phyloP scores from a whole-genome alignment of 2,113 vertebrate species.

The Micronycteris hirsuta region DNA sequence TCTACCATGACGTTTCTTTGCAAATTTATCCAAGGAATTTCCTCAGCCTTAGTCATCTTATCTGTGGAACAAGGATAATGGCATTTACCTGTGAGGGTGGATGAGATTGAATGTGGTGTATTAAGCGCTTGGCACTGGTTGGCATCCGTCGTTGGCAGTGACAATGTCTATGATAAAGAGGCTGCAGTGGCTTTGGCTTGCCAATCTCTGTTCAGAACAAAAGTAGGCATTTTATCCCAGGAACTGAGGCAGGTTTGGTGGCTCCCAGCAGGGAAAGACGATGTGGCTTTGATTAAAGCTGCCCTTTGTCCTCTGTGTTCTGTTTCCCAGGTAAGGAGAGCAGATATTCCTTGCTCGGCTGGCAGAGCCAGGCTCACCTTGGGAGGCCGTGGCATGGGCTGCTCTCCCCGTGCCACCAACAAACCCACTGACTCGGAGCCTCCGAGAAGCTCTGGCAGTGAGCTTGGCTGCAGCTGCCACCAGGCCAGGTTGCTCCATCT shows the following conservation, averaged over 20 bases:
- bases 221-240: background rate
- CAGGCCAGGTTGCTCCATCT: conserved; percentile 59
- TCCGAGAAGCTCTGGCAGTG: conserved; percentile 42
- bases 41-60: background rate
- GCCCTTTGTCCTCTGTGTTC: background rate
- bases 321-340: background rate
- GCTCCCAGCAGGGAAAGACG: background rate
- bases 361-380: background rate
- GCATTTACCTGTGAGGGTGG: background rate
- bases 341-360: background rate
- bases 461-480: background rate
- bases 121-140: background rate
- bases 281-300: background rate
- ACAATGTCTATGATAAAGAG: background rate
- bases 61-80: background rate
- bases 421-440: background rate
- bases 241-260: background rate
- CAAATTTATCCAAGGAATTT: background rate
- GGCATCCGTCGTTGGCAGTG: background rate
- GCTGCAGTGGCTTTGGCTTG: background rate
- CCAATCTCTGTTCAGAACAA: background rate
- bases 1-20: background rate
- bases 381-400: background rate
- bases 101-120: background rate
- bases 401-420: background rate